phyloP scores from a whole-genome alignment of 2,113 vertebrate genomes.

The Cynocephalus volans region DNA sequence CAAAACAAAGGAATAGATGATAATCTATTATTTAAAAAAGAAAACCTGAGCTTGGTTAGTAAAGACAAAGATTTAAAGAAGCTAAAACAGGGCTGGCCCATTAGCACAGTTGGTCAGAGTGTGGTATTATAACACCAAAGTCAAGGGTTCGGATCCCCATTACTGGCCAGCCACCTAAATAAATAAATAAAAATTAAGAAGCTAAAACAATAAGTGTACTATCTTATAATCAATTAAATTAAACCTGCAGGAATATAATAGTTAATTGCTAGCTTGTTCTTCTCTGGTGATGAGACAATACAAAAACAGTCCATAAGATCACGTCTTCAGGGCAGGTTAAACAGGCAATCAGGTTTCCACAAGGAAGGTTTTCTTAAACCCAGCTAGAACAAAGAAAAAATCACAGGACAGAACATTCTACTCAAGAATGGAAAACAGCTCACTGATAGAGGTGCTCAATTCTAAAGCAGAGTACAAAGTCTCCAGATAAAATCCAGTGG shows the following conservation, averaged over 20 bases:
- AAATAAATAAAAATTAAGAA: not conserved
- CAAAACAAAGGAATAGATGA: slow-evolving; percentile 53
- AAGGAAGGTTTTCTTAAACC: slow-evolving; percentile 42
- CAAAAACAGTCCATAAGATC: slow-evolving; percentile 50
- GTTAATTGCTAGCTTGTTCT: not conserved
- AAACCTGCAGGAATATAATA: slow-evolving; percentile 25
- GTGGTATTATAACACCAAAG: too few species aligned
- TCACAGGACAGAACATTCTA: slow-evolving; percentile 20
- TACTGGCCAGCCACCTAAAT: too few species aligned
- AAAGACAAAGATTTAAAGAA: slow-evolving; percentile 57
- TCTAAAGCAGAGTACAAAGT: slow-evolving; percentile 21
- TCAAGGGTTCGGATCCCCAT: too few species aligned
- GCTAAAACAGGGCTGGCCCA: not conserved
- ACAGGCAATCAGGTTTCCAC: slow-evolving; percentile 49
- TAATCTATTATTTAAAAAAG: slow-evolving; percentile 24
- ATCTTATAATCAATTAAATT: slow-evolving; percentile 40
- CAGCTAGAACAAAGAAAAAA: slow-evolving; percentile 49
- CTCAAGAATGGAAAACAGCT: slow-evolving; percentile 61
- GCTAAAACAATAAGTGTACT: slow-evolving; percentile 31
- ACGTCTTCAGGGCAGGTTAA: not conserved
- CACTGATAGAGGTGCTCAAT: not conserved
- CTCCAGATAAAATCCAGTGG: slow-evolving; percentile 62
- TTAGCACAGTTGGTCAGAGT: too few species aligned
- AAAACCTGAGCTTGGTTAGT: not conserved
- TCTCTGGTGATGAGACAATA: not conserved